Conservation (phyloP, 2,888 invertebrate genomes). For the Cyaniris semiargus region DNA sequence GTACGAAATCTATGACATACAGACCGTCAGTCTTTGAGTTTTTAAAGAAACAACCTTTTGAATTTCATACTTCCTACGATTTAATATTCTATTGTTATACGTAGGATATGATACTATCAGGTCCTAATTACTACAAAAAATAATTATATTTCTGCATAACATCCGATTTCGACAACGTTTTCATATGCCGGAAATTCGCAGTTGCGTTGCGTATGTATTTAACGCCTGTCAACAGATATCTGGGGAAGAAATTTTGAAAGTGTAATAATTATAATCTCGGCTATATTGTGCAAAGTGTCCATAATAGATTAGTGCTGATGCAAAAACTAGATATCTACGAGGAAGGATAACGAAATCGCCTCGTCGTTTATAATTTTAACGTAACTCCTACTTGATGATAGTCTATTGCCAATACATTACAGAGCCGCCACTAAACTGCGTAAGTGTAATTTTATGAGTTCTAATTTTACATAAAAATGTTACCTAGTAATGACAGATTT, state of each 20-base stretch:
- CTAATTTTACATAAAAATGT: neutral
- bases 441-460: neutral
- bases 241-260: slow-evolving; percentile 36
- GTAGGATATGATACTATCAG: neutral
- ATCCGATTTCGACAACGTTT: slow-evolving; percentile 18
- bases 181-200: slow-evolving; percentile 23
- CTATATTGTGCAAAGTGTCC: slow-evolving; percentile 38
- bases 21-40: neutral
- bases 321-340: slow-evolving; percentile 33
- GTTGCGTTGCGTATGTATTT: slow-evolving; percentile 11
- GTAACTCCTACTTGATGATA: slow-evolving; percentile 18
- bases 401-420: slow-evolving; percentile 17
- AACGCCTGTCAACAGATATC: slow-evolving; percentile 15
- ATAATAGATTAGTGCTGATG: slow-evolving; percentile 39
- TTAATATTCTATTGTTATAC: neutral
- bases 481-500: neutral
- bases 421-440: neutral
- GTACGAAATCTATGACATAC: neutral
- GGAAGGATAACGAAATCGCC: slow-evolving; percentile 36
- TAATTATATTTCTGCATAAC: slow-evolving; percentile 16
- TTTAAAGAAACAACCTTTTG: neutral
- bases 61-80: no score
- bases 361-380: slow-evolving; percentile 20
- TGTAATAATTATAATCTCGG: slow-evolving; percentile 36
- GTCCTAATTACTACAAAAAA: neutral